phyloP scores from a whole-genome alignment of 2,113 vertebrate species.

The Triplophysa siluroides region DNA sequence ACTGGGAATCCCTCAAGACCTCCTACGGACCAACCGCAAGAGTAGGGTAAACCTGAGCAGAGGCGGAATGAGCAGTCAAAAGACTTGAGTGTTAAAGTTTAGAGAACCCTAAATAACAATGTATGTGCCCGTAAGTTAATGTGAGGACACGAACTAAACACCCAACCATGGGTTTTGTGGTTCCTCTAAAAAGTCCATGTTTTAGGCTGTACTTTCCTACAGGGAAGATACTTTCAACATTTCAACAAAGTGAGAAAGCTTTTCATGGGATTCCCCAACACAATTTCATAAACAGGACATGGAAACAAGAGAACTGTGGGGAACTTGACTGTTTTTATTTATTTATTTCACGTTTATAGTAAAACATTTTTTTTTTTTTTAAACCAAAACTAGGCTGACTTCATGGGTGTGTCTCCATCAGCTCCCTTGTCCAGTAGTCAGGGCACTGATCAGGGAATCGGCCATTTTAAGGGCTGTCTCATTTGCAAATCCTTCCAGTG shows the following conservation, averaged over 20 bases:
- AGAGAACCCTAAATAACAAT: slow-evolving; percentile 43
- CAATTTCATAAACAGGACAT: background rate
- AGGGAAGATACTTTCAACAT: slow-evolving; percentile 19
- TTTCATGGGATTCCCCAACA: slow-evolving; percentile 30
- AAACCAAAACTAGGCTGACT: background rate
- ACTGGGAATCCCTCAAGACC: slow-evolving; percentile 50
- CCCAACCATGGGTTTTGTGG: slow-evolving; percentile 7
- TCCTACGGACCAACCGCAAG: slow-evolving; percentile 27
- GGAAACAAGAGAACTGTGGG: background rate
- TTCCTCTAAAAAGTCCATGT: slow-evolving; percentile 8
- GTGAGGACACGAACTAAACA: background rate
- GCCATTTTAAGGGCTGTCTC: too few species aligned
- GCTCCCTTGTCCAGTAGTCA: too few species aligned
- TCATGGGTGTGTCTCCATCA: too few species aligned
- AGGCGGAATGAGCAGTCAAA: background rate
- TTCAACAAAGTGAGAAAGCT: background rate
- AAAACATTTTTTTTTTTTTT: background rate
- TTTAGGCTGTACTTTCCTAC: slow-evolving; percentile 17
- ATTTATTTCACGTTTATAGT: background rate
- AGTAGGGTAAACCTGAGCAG: slow-evolving; percentile 17
- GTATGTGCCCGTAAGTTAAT: background rate
- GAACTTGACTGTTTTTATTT: background rate
- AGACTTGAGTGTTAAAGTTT: slow-evolving; percentile 34
- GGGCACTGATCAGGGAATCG: too few species aligned
- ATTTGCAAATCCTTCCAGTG: too few species aligned